Evolutionary conservation across 2,888 invertebrate species (phyloP).

Genomic region (Pollenia angustigena): DNA sequence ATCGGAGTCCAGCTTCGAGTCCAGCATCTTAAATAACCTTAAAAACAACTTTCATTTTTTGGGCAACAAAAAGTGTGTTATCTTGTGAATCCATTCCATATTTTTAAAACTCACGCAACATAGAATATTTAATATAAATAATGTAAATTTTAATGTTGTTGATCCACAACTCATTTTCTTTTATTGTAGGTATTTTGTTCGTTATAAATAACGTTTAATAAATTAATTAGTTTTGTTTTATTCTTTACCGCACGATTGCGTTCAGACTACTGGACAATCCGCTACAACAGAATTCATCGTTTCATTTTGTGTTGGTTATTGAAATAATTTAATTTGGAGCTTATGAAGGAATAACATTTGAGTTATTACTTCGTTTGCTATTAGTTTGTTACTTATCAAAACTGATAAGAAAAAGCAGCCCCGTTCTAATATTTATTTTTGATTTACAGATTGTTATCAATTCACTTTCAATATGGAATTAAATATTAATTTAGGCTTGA

Average conservation of each 20-base stretch:
- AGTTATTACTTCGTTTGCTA: slow-evolving; percentile 18
- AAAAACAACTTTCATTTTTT: too few species aligned
- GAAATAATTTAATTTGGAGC: slow-evolving; percentile 10
- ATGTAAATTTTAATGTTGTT: slow-evolving; percentile 78
- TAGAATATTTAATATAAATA: slow-evolving; percentile 79
- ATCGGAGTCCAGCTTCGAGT: too few species aligned
- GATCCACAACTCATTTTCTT: slow-evolving; percentile 78
- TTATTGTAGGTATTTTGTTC: slow-evolving; percentile 5
- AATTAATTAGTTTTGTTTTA: background rate
- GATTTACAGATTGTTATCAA: too few species aligned
- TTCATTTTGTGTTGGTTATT: slow-evolving; percentile 7
- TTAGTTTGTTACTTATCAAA: slow-evolving; percentile 22
- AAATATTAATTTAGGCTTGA: too few species aligned
- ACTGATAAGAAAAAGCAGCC: slow-evolving; percentile 44
- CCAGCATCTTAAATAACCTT: too few species aligned
- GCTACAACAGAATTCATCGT: slow-evolving; percentile 10
- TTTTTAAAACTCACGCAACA: slow-evolving; percentile 79
- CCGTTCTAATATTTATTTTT: slow-evolving; percentile 17
- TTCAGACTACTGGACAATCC: slow-evolving; percentile 32
- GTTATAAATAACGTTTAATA: background rate
- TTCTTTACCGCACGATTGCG: slow-evolving; percentile 24
- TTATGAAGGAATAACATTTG: slow-evolving; percentile 24
- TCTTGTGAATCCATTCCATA: too few species aligned
- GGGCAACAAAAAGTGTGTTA: too few species aligned
- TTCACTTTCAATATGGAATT: too few species aligned